A percentile compares a stretch with the other conserved stretches of the same genome.
Evolutionary conservation across 2,888 invertebrate genomes (phyloP).

Genomic region (Macaria notata): DNA sequence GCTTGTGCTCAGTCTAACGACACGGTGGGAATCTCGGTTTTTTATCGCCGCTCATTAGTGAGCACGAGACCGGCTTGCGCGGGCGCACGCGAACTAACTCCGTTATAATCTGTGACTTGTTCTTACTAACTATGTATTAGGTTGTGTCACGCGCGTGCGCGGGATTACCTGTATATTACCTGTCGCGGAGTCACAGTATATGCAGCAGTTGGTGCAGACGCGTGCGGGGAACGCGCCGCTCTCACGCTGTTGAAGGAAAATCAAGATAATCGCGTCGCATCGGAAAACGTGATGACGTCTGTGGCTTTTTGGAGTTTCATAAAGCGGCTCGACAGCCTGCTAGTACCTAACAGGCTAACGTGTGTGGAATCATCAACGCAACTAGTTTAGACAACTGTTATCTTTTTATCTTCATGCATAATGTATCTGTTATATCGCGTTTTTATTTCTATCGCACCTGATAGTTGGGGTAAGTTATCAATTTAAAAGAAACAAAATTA

Average conservation of each 20-base stretch:
- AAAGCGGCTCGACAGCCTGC: neutral
- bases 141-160: neutral
- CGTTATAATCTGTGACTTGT: too few species aligned
- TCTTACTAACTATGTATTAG: too few species aligned
- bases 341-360: too few species aligned
- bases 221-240: neutral
- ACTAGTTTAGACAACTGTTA: too few species aligned
- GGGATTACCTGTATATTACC: conserved; percentile 1
- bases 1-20: neutral
- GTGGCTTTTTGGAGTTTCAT: conserved; percentile 9
- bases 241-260: conserved; percentile 9
- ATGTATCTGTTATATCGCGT: too few species aligned
- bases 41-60: conserved; percentile 8
- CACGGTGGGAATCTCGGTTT: conserved; percentile 25
- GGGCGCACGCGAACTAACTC: neutral
- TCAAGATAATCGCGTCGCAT: conserved; percentile 3
- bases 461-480: too few species aligned
- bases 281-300: conserved; percentile 19
- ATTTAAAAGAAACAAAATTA: too few species aligned
- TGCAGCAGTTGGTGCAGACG: neutral
- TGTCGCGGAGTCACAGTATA: neutral
- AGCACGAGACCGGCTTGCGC: conserved; percentile 1
- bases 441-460: too few species aligned
- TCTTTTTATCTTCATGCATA: too few species aligned
- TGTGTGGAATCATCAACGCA: too few species aligned